Evolutionary conservation across 2,113 vertebrate genomes (phyloP), one percentile per base, ranked within the genome.

Genomic region (Toxostoma redivivum): DNA sequence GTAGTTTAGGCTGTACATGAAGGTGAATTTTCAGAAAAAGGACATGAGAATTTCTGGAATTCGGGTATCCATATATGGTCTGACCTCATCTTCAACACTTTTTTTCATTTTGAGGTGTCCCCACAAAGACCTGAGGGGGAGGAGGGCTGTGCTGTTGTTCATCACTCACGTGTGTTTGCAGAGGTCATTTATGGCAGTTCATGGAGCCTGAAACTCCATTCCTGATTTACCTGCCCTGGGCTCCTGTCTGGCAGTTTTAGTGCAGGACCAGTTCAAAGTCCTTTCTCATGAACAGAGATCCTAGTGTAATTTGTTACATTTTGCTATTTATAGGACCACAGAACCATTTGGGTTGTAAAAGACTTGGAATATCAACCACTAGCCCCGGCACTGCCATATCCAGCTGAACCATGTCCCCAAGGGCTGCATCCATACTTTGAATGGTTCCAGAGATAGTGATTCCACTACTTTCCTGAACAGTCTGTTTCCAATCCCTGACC

Each of bases 31-130:
- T 62, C 42, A 57, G 42, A 6, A 40, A 58, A 62, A 45, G 6
- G 30, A 6, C 7, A 5, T 23, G 42, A 53, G 30, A 21, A 38
- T 35, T 48, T 65, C 42, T 81, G 40, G 18, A 69, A 27, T 62
- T 11, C 1, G 7, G 9, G 12, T 13, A 19, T 72, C 53, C 14
- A 1, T 12, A 0, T 19, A 17, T 0, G 2, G 54, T 30, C 23
- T 81, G 40, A 74, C 28, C 44, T 73, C 11, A 2, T 0, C 1
- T 33, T 58, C 30, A 23, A 5, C 53, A 57, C 71, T 33, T 38
- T 25, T 77, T 45, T 51, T 53, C 10, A 19, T 86, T 91, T 64
- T 53, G 25, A 31, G 38, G 12, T 27, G 5, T 15, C 28, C 31
- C 27, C 17, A 1, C 1, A 1, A 2, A 40, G 66, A 47, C 7